Evolutionary conservation across 2,888 invertebrate genomes (phyloP).

Genomic region (Tinea pellionella): DNA sequence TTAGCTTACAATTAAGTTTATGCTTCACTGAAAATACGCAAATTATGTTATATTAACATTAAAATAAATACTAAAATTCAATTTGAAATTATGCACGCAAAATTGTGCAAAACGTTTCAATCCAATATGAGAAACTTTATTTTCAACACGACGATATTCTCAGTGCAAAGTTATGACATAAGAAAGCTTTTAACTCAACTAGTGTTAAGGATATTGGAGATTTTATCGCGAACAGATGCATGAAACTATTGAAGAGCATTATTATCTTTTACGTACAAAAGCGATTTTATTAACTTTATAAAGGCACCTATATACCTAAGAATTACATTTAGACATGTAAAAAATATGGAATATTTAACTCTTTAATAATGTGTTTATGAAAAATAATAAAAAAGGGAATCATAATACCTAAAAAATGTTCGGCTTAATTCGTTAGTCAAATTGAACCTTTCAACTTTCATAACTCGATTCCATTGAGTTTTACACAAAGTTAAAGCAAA

Average conservation of each 20-base stretch:
- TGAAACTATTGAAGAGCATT: not conserved
- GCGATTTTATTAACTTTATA: too few relatives aligned
- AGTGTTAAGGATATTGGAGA: conserved; percentile 22
- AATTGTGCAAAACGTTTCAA: not conserved
- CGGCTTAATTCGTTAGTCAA: not conserved
- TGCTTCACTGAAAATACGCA: too few relatives aligned
- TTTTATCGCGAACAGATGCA: conserved; percentile 14
- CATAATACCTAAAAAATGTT: not conserved
- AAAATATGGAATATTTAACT: too few relatives aligned
- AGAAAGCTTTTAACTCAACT: conserved; percentile 44
- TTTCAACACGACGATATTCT: not conserved
- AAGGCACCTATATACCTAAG: too few relatives aligned
- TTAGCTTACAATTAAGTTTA: too few relatives aligned
- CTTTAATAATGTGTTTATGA: too few relatives aligned
- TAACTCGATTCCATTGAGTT: not conserved
- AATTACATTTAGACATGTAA: too few relatives aligned
- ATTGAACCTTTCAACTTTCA: not conserved
- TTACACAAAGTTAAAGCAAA: not conserved
- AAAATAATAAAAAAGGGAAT: not conserved
- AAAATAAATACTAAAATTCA: too few relatives aligned
- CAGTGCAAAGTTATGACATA: conserved; percentile 33
- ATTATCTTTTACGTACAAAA: too few relatives aligned
- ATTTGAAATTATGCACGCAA: too few relatives aligned
- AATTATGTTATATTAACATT: too few relatives aligned
- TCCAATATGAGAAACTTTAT: conserved; percentile 6